Evolutionary conservation across 2,888 invertebrate genomes (phyloP).

Genomic region (Ypsolopha scabrella): DNA sequence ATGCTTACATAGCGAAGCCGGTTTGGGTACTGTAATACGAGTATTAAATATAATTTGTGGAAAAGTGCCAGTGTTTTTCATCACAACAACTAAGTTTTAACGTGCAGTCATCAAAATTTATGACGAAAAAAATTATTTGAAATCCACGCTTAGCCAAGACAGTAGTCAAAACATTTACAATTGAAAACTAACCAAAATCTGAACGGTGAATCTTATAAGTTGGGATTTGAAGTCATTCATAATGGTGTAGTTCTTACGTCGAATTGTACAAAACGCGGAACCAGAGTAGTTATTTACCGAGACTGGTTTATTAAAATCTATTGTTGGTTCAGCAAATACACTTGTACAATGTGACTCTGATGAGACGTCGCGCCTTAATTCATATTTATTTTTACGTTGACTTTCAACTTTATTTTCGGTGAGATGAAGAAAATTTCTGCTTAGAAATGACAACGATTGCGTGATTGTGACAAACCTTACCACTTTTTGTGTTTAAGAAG

Average conservation of each 20-base stretch:
- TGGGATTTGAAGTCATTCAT: no score
- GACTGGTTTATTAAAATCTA: constrained; percentile 27
- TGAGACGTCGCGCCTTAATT: constrained; percentile 13
- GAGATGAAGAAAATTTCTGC: no score
- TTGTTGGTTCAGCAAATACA: constrained; percentile 20
- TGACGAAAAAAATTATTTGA: neutral
- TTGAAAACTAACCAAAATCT: neutral
- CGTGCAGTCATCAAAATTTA: constrained; percentile 1
- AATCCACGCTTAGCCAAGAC: neutral
- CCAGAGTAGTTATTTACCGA: neutral
- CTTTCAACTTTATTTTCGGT: neutral
- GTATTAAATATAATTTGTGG: no score
- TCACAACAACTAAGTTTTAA: no score
- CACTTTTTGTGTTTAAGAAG: constrained; percentile 10
- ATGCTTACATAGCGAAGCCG: no score
- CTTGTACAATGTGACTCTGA: constrained; percentile 26
- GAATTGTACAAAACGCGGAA: neutral
- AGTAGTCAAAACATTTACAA: constrained; percentile 11
- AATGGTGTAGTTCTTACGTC: no score
- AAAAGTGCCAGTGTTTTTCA: no score
- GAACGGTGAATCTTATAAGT: no score
- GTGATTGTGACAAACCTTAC: constrained; percentile 10
- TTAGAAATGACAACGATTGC: no score
- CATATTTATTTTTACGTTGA: constrained; percentile 1
- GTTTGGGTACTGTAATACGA: no score